Evolutionary conservation across 2,888 invertebrate species (phyloP), one percentile per base, ranked within the genome.

Genomic region (Ecliptopera silaceata): DNA sequence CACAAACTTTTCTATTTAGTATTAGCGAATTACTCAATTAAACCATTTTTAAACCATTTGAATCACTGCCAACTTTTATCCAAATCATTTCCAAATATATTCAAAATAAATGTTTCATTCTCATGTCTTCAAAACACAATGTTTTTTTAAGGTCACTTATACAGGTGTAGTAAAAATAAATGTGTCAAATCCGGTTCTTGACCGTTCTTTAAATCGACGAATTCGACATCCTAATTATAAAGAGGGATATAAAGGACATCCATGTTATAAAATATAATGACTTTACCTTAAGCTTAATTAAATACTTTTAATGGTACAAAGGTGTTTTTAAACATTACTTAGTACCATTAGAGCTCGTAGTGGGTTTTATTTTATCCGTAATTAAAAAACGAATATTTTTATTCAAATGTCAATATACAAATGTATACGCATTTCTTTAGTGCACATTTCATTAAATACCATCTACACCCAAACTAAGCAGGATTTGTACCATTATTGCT

Each of bases 11-110:
- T 3, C 4, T 20, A 20, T 2, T 13, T 2, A 3, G 15, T 34
- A 48, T 36, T 36, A 11, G 39, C 32, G 29, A 36, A 43, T 54
- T 42, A 15, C 18, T 26, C 34, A 43, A 48, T n/a, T n/a, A n/a
- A n/a, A n/a, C n/a, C n/a, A 54, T 43, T 22, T 26, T 38, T 43
- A 46, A 54, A n/a, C 34, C n/a, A 18, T 32, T 55, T 56, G 49
- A 49, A 1, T 12, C 15, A 18, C 22, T 49, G 55, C 55, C 55
- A 55, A 49, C 31, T 31, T 43, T 46, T 26, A 34, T 42, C 12
- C 17, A 11, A 17, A 38, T 49, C 45, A 50, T 59, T 49, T 49
- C 54, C 54, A 38, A 59, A 54, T 46, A 54, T 54, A 59, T 41
- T 58, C 12, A n/a, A n/a, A n/a, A n/a, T n/a, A n/a, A n/a, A n/a